Evolutionary conservation across 2,113 vertebrate genomes (phyloP), one percentile per base, ranked within the genome.

Genomic region (Ibidorhyncha struthersii): DNA sequence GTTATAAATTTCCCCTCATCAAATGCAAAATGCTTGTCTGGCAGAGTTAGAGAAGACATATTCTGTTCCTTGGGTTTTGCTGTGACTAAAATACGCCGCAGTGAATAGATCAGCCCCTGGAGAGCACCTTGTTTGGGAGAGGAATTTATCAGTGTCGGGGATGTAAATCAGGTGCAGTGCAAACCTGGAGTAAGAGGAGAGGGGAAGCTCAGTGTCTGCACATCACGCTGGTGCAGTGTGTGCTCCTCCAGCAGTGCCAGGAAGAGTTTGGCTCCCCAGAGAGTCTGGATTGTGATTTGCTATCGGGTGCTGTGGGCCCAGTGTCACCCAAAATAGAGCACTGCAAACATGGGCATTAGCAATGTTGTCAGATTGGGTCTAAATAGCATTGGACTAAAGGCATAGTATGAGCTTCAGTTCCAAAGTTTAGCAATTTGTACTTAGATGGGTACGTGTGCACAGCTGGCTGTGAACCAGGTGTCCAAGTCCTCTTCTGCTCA

Each of bases 21-120:
- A 83, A 94, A 93, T 27, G 49, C 81, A 97, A 91, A 96, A 90
- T 59, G 59, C 86, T 88, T 89, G 32, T 92, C 94, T 97, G 61
- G 86, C 71, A 90, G 86, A 91, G 56, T 79, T 77, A 77, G 89
- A 92, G 90, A 85, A 92, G 89, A 74, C 69, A 19, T 89, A 89
- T 77, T 94, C 86, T 65, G 34, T 91, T 96, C 72, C 73, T 88
- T 21, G 30, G 30, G 15, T 82, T 94, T 84, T 90, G 65, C 45
- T 96, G 76, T 82, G 91, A 80, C 89, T 95, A 87, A 90, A 88
- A 91, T 82, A 81, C 16, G 66, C 59, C 19, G 19, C 53, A 76
- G 63, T 10, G 15, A 95, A 94, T 89, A 93, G 79, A 92, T 95
- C 82, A 93, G 38, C 12, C 53, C 71, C 53, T 16, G 5, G 89